A percentile compares a stretch with the other conserved stretches of the same genome.
Evolutionary conservation across 53 echinoderm and acorn worm genomes (phyloP).

Genomic region (Holothuria leucospilota): DNA sequence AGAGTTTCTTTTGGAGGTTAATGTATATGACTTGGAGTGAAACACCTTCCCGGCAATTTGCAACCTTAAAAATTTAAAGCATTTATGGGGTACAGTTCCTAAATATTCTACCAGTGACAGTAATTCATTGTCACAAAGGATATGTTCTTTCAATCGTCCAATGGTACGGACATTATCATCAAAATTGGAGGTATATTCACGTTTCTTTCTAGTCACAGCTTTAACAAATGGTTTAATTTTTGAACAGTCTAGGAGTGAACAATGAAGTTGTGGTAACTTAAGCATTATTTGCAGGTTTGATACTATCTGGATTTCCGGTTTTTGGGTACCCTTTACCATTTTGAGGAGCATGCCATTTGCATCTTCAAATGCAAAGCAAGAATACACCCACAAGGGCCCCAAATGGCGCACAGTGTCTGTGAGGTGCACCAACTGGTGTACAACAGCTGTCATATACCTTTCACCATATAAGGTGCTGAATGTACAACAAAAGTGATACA

Average conservation of each 20-base stretch:
- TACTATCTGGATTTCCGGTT: slow-evolving; percentile 3
- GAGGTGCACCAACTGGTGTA: slow-evolving; percentile 10
- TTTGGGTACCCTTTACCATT: neutral
- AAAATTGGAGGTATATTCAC: neutral
- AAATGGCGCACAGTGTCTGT: neutral
- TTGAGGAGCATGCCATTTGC: slow-evolving; percentile 4
- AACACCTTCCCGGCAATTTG: neutral
- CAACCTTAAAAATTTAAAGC: neutral
- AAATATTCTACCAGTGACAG: neutral
- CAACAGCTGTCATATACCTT: slow-evolving; percentile 19
- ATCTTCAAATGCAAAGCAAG: slow-evolving; percentile 29
- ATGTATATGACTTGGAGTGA: neutral
- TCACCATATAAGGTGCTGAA: slow-evolving; percentile 2
- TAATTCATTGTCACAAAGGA: neutral
- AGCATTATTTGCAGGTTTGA: neutral
- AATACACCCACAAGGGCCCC: slow-evolving; percentile 34
- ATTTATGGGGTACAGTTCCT: neutral
- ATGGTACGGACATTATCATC: neutral
- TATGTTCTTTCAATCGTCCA: neutral
- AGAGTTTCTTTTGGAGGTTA: neutral
- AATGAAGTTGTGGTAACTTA: neutral
- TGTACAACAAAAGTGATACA: neutral
- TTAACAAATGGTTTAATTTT: neutral
- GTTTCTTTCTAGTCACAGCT: neutral
- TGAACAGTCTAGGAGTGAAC: neutral